A percentile compares a stretch with the other conserved stretches of the same genome.
phyloP scores from a whole-genome alignment of 2,888 invertebrate genomes.

The Exocentrus adspersus region DNA sequence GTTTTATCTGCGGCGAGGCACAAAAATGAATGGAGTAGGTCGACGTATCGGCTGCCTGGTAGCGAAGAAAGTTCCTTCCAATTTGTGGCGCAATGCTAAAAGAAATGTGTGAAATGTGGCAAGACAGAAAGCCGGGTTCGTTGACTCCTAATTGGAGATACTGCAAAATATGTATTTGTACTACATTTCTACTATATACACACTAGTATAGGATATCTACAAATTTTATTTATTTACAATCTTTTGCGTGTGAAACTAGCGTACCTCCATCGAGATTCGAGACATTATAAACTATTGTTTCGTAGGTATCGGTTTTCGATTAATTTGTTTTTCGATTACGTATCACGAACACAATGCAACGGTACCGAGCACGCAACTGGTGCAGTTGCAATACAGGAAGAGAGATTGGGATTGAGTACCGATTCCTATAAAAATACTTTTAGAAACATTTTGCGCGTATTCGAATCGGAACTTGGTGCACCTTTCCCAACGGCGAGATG shows the following conservation, averaged over 20 bases:
- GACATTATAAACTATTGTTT: too few relatives aligned
- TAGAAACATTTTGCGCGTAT: too few relatives aligned
- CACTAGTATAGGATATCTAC: conserved; percentile 28
- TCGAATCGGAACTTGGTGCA: too few relatives aligned
- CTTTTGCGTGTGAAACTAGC: conserved; percentile 14
- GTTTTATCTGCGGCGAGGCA: conserved; percentile 2
- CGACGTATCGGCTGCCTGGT: conserved; percentile 24
- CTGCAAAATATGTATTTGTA: conserved; percentile 51
- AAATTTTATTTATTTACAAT: too few relatives aligned
- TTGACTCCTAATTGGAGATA: conserved; percentile 43
- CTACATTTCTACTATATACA: conserved; percentile 46
- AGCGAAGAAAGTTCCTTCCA: conserved; percentile 44
- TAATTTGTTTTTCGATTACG: not conserved
- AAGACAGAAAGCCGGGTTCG: conserved; percentile 65
- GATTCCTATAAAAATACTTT: too few relatives aligned
- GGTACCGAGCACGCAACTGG: not conserved
- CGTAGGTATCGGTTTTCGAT: not conserved
- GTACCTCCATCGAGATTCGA: too few relatives aligned
- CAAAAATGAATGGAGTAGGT: conserved; percentile 40
- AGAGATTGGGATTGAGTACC: too few relatives aligned
- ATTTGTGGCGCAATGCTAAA: conserved; percentile 64
- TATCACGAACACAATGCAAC: not conserved
- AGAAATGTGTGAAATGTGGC: conserved; percentile 67
- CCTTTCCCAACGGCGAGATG: too few relatives aligned
- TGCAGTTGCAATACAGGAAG: not conserved